A percentile compares a stretch with the other conserved stretches of the same genome.
Conservation (phyloP, 2,113 vertebrate genomes). For the Stictonetta naevosa region DNA sequence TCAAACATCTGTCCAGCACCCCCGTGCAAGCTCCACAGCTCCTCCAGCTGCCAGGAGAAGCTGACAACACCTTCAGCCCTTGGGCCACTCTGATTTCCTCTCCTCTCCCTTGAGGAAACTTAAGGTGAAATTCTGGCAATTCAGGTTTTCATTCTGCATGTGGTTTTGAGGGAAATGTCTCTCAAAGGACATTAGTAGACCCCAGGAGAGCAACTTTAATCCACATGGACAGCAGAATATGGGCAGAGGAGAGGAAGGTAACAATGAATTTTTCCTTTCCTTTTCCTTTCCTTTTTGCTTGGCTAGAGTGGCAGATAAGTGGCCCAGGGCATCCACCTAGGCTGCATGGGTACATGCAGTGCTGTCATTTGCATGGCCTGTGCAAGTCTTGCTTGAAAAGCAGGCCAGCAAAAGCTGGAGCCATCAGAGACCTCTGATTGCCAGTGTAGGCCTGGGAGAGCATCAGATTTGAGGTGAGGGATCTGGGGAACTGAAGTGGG, state of each 20-base stretch:
- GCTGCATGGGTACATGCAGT: too few relatives aligned
- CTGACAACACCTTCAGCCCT: not conserved
- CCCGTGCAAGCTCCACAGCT: not conserved
- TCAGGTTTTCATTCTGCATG: not conserved
- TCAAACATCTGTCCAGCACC: not conserved
- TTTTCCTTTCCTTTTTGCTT: not conserved
- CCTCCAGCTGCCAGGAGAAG: not conserved
- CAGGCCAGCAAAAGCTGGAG: not conserved
- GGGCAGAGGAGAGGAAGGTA: not conserved
- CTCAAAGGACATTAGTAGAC: not conserved
- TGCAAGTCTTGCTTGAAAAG: not conserved
- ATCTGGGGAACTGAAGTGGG: not conserved
- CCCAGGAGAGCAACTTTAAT: not conserved
- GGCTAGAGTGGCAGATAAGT: not conserved
- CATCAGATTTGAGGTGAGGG: not conserved
- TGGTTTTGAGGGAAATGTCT: not conserved
- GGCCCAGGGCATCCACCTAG: not conserved
- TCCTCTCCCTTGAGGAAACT: not conserved
- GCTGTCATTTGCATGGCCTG: rapidly evolving
- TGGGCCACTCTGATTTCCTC: not conserved
- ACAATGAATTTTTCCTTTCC: not conserved
- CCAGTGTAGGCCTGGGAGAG: not conserved
- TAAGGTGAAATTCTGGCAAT: not conserved
- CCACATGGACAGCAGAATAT: rapidly evolving
- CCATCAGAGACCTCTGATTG: not conserved